Evolutionary conservation across 23 tunicate genomes (phyloP).

Genomic region (Styela clava): DNA sequence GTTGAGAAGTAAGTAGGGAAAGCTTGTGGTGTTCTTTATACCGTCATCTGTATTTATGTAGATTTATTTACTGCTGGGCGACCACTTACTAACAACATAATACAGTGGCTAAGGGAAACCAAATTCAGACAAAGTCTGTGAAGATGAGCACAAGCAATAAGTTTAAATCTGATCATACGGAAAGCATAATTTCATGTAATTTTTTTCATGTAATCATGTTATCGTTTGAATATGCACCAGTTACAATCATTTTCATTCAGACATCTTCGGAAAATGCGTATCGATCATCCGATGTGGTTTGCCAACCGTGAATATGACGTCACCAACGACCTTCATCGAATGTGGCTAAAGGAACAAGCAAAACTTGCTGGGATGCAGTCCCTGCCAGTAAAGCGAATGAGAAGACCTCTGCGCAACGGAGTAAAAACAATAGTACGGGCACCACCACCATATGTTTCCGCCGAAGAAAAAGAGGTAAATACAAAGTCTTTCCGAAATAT

Average conservation of each 20-base stretch:
- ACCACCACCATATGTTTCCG: conserved; percentile 41
- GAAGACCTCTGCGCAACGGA: conserved; percentile 15
- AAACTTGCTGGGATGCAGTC: conserved; percentile 5
- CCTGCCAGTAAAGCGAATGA: neutral
- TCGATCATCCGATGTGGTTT: conserved; percentile 57
- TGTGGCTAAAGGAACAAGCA: conserved; percentile 1
- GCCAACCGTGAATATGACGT: conserved; percentile 38
- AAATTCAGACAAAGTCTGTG: too few species aligned
- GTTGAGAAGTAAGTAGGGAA: neutral
- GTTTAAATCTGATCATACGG: too few species aligned
- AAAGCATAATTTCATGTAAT: too few species aligned
- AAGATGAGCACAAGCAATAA: too few species aligned
- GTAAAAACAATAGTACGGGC: conserved; percentile 44
- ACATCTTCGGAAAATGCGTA: neutral
- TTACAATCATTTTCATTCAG: too few species aligned
- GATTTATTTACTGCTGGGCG: too few species aligned
- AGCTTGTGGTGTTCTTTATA: too few species aligned
- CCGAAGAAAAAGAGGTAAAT: conserved; percentile 47
- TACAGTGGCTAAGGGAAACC: too few species aligned
- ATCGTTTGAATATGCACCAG: too few species aligned
- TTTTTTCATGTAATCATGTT: too few species aligned
- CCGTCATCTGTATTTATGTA: too few species aligned
- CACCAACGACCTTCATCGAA: neutral
- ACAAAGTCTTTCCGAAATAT: neutral
- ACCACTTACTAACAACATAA: too few species aligned